These are phyloP conservation scores for Gambelia wislizenii DNA, from an alignment of 2,797 vertebrate genomes.

Conservation along the genomic window DNA sequence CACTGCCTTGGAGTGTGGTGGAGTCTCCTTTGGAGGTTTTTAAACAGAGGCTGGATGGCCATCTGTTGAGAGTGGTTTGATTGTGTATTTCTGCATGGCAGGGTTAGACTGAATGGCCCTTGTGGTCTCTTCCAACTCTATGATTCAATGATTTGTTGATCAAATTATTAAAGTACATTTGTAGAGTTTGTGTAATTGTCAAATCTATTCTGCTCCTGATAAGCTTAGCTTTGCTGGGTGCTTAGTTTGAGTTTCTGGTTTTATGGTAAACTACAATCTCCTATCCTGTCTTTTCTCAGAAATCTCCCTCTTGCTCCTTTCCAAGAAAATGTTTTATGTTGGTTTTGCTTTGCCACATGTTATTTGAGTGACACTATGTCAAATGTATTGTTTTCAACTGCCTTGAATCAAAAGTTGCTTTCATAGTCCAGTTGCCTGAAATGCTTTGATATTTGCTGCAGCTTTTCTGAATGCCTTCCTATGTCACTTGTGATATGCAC, in stretches of 20 bases:
- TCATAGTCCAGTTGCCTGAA: constrained; percentile 50
- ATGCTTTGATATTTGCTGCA: constrained; percentile 43
- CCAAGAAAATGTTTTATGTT: constrained; percentile 3
- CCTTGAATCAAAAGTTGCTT: neutral
- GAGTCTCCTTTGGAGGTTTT: no score
- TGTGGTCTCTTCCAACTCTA: neutral
- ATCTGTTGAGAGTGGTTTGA: no score
- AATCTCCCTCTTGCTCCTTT: constrained; percentile 34
- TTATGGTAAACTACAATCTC: neutral
- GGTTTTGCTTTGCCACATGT: constrained; percentile 46
- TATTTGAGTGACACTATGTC: constrained; percentile 54
- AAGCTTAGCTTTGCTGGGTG: neutral
- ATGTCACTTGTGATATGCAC: neutral
- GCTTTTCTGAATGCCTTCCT: constrained; percentile 36
- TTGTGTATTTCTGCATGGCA: no score
- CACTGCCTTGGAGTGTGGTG: no score
- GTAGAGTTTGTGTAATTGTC: neutral
- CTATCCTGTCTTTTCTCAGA: constrained; percentile 10
- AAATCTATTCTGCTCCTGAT: neutral
- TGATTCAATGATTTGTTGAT: neutral
- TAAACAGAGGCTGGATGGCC: no score
- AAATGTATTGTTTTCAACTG: constrained; percentile 63
- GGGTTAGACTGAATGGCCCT: no score
- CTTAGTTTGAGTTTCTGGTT: neutral
- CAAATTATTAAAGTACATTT: neutral